phyloP scores from a whole-genome alignment of 2,888 invertebrate species.

The Lasioglossum calceatum region DNA sequence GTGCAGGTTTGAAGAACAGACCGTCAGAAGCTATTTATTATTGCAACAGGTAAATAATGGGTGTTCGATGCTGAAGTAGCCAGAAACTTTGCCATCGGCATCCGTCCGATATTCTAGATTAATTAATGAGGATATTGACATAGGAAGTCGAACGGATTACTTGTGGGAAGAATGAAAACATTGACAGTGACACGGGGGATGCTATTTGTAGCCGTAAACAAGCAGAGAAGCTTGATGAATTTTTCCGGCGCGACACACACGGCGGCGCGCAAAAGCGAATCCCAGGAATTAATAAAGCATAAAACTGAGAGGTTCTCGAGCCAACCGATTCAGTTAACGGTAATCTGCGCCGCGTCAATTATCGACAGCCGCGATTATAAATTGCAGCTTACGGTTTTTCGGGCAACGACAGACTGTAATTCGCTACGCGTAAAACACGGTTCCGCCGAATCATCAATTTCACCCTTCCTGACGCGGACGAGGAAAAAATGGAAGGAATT shows the following conservation, averaged over 20 bases:
- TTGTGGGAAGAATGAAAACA: constrained; percentile 31
- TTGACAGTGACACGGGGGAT: constrained; percentile 9
- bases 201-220: constrained; percentile 14
- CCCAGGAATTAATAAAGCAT: constrained; percentile 57
- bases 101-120: neutral
- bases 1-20: neutral
- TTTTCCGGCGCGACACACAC: constrained; percentile 14
- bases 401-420: constrained; percentile 52
- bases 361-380: constrained; percentile 69
- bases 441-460: constrained; percentile 61
- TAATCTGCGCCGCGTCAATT: constrained; percentile 64
- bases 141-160: neutral
- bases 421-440: constrained; percentile 59
- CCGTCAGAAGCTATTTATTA: neutral
- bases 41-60: neutral
- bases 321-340: constrained; percentile 52
- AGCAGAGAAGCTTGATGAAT: constrained; percentile 24
- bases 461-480: constrained; percentile 36
- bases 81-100: neutral
- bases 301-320: constrained; percentile 52
- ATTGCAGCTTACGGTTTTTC: constrained; percentile 53
- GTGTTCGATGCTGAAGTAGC: neutral
- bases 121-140: neutral
- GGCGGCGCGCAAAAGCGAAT: constrained; percentile 29
- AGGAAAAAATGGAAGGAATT: constrained; percentile 20